Evolutionary conservation across 2,797 vertebrate genomes (phyloP), one percentile per base, ranked within the genome.

Genomic region (Dendrocincla fuliginosa): DNA sequence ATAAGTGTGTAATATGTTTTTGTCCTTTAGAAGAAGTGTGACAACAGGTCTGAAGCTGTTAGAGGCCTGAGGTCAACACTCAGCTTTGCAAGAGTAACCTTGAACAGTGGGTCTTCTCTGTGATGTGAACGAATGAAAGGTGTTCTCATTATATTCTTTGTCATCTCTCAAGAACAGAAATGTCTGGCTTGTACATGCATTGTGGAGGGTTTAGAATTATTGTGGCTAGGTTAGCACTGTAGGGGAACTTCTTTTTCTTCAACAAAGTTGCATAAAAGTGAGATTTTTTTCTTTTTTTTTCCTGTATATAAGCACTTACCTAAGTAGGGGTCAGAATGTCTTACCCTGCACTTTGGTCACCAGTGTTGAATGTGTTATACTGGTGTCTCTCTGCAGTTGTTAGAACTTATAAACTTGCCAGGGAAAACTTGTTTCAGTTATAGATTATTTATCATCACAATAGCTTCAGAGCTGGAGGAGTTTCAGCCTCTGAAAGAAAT

Each of bases 31-130:
- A 49, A 80, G 78, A 82, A 80, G 64, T 19, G 28, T 70, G 64
- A 83, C 92, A 90, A 59, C 68, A 71, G 75, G 79, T 64, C 73
- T 93, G 84, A 84, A 82, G 59, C 77, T 89, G 30, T 73, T 76
- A 64, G 55, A 78, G 68, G 50, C 68, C 46, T 52, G 59, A 86
- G 95, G 92, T 95, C 88, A 88, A 84, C 14, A 28, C 67, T 90
- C 63, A 93, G 86, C 86, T 94, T 93, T 90, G 80, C 74, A 55
- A 53, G 49, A 91, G 33, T 94, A 85, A 88, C 93, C 93, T 96
- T 94, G 87, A 95, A 81, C 92, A 86, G 93, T 42, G 60, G 60
- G 60, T 95, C 73, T 93, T 60, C 82, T 87, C 90, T 91, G 19
- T 84, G 88, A 88, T 93, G 86, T 93, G 88, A 77, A 68, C 6